Conservation (phyloP, 2,797 vertebrate species). For the Phataginus tetradactyla region DNA sequence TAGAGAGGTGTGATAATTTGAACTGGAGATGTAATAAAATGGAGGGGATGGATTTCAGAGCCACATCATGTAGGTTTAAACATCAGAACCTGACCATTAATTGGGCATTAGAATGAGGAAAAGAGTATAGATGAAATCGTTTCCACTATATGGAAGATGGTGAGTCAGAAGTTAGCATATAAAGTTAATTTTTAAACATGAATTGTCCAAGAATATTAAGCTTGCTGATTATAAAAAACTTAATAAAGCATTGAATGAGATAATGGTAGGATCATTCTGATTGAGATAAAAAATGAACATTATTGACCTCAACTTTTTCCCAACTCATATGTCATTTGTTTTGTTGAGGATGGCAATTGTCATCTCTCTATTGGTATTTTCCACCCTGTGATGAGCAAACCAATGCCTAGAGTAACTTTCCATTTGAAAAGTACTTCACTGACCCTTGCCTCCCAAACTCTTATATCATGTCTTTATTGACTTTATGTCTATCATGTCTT, state of each 20-base stretch:
- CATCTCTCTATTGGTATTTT: not conserved
- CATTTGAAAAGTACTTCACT: constrained; percentile 23
- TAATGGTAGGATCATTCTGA: not conserved
- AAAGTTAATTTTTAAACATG: not conserved
- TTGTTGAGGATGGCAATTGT: not conserved
- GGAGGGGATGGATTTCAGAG: not conserved
- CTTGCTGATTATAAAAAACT: not conserved
- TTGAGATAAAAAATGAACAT: not conserved
- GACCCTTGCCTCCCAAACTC: not conserved
- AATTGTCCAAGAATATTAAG: constrained; percentile 29
- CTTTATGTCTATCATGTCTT: too few species aligned
- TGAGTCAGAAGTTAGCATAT: not conserved
- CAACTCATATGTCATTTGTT: constrained; percentile 6
- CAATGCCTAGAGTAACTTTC: not conserved
- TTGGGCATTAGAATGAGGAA: not conserved
- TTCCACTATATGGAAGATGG: not conserved
- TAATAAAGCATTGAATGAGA: not conserved
- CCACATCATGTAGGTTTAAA: not conserved
- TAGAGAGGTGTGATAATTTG: not conserved
- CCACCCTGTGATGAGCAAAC: not conserved
- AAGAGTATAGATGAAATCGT: not conserved
- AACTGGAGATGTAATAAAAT: not conserved
- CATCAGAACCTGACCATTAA: not conserved
- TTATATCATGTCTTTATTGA: not conserved
- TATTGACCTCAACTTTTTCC: not conserved